Conservation (phyloP, 2,888 invertebrate genomes). For the Doris montereyensis region DNA sequence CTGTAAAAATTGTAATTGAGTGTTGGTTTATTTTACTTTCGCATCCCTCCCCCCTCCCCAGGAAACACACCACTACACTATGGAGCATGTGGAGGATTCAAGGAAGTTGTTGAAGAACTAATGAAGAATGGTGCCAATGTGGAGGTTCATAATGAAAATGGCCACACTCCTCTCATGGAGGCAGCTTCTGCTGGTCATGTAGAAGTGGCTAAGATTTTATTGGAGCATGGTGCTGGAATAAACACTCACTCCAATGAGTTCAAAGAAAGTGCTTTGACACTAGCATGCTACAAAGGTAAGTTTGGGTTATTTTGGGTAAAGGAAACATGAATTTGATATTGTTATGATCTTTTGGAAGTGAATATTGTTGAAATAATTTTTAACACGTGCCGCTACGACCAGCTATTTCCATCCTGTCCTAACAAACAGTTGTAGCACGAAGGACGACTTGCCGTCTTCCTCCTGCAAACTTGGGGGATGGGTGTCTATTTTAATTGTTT, state of each 20-base stretch:
- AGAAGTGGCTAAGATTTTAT: slow-evolving; percentile 78
- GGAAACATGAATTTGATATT: too few species aligned
- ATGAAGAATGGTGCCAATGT: slow-evolving; percentile 93
- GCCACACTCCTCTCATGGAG: slow-evolving; percentile 89
- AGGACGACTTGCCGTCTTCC: too few species aligned
- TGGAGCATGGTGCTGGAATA: slow-evolving; percentile 95
- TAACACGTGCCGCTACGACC: too few species aligned
- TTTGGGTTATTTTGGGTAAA: neutral
- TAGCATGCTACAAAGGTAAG: slow-evolving; percentile 91
- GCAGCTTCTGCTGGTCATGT: slow-evolving; percentile 74
- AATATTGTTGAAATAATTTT: too few species aligned
- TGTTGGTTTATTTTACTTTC: too few species aligned
- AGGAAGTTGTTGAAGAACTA: slow-evolving; percentile 90
- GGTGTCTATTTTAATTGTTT: too few species aligned
- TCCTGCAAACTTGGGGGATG: too few species aligned
- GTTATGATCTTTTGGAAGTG: too few species aligned
- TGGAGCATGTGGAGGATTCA: slow-evolving; percentile 78
- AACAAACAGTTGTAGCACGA: too few species aligned
- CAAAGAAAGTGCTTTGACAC: slow-evolving; percentile 96
- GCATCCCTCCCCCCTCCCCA: too few species aligned
- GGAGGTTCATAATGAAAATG: slow-evolving; percentile 99
- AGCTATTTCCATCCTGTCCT: too few species aligned
- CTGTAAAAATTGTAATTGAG: too few species aligned
- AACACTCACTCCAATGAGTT: slow-evolving; percentile 99
- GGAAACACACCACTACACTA: slow-evolving; percentile 91